Conservation (phyloP, 92 coral and sea anemone genomes). For the Parazoanthus swiftii region DNA sequence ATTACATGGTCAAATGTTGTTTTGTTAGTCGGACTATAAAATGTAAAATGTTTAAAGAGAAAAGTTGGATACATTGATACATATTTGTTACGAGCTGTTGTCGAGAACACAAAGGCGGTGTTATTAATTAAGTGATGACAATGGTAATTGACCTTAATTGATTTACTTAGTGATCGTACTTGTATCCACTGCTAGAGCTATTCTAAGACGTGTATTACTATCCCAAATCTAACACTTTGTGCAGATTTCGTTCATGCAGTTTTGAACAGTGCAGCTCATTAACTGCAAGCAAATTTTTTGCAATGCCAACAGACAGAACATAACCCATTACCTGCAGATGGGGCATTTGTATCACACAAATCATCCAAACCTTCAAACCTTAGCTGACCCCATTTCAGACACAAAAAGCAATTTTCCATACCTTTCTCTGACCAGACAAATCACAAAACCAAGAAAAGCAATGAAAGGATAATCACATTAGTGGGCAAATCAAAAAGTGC, state of each 20-base stretch:
- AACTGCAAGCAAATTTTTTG: background rate
- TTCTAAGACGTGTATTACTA: no score
- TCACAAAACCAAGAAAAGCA: no score
- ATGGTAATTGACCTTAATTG: constrained; percentile 11
- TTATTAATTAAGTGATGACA: constrained; percentile 23
- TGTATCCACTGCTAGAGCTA: background rate
- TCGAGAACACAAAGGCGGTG: background rate
- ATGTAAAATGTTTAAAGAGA: background rate
- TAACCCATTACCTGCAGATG: background rate
- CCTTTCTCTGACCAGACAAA: no score
- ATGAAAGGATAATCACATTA: no score
- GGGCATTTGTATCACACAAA: no score
- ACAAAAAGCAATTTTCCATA: no score
- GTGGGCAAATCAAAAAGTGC: no score
- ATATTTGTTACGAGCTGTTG: background rate
- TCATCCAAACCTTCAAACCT: no score
- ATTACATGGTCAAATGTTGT: background rate
- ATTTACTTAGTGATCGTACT: background rate
- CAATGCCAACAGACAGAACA: no score
- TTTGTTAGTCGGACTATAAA: background rate
- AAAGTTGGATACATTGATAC: background rate
- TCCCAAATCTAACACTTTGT: background rate
- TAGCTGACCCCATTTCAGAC: no score
- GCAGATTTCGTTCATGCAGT: background rate
- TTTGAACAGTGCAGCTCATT: background rate